Evolutionary conservation across 2,113 vertebrate genomes (phyloP).

Genomic region (Ciconia boyciana): DNA sequence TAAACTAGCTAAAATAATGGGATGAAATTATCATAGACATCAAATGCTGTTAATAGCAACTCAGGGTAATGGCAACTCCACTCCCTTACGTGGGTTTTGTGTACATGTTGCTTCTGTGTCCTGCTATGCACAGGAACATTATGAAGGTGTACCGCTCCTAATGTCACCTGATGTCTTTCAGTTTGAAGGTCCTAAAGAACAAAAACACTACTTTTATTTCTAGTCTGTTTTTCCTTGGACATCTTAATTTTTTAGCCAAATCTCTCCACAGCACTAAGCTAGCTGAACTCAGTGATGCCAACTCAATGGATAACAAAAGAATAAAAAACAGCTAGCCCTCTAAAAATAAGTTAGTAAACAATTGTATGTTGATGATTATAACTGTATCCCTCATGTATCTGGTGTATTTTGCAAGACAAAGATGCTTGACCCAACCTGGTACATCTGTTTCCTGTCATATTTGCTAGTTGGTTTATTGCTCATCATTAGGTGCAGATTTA

Average conservation of each 20-base stretch:
- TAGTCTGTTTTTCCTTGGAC: not conserved
- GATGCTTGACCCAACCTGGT: not conserved
- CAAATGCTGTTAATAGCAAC: not conserved
- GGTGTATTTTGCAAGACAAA: not conserved
- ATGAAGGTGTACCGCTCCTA: no score
- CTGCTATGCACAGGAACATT: not conserved
- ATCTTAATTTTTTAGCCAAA: not conserved
- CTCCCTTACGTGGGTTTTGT: not conserved
- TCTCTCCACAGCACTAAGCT: not conserved
- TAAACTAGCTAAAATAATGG: not conserved
- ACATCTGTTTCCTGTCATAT: slow-evolving; percentile 9
- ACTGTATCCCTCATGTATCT: not conserved
- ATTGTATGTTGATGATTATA: not conserved
- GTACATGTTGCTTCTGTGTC: not conserved
- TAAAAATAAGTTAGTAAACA: not conserved
- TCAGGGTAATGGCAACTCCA: not conserved
- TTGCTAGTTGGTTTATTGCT: not conserved
- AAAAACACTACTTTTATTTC: not conserved
- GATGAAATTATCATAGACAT: not conserved
- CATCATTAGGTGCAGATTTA: not conserved
- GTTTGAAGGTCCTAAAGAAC: not conserved
- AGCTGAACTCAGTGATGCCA: not conserved
- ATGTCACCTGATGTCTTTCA: not conserved
- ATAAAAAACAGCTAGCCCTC: not conserved
- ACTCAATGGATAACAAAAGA: not conserved